Conservation (phyloP, 2,888 invertebrate species). For the Diaprepes abbreviatus region DNA sequence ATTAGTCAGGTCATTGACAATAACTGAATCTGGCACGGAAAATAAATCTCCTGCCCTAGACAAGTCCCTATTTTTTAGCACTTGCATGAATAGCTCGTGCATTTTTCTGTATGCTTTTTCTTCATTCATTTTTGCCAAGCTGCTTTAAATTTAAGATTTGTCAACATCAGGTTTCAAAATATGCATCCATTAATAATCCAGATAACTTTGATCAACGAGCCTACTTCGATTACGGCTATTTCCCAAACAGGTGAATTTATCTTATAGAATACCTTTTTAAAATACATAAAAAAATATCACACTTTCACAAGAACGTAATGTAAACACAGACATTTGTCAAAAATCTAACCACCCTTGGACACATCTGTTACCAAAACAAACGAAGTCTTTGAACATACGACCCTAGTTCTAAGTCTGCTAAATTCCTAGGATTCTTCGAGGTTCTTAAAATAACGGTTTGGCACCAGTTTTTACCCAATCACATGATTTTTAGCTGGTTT, state of each 20-base stretch:
- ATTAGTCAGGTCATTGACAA: slow-evolving; percentile 87
- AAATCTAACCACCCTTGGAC: slow-evolving; percentile 9
- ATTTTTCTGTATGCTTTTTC: slow-evolving; percentile 71
- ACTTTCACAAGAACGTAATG: slow-evolving; percentile 20
- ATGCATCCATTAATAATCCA: background rate
- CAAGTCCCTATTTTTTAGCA: slow-evolving; percentile 89
- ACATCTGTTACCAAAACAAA: slow-evolving; percentile 38
- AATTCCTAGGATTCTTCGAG: slow-evolving; percentile 36
- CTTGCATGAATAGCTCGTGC: slow-evolving; percentile 93
- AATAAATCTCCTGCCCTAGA: slow-evolving; percentile 93
- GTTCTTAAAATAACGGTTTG: slow-evolving; percentile 41
- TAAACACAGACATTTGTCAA: slow-evolving; percentile 37
- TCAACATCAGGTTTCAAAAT: background rate
- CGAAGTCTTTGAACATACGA: slow-evolving; percentile 7
- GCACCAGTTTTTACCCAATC: slow-evolving; percentile 44
- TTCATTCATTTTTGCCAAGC: slow-evolving; percentile 37
- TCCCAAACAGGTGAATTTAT: background rate
- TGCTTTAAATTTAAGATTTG: background rate
- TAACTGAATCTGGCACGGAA: slow-evolving; percentile 87
- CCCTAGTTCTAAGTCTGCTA: slow-evolving; percentile 15
- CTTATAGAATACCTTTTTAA: background rate
- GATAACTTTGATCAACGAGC: background rate
- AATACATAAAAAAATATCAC: slow-evolving; percentile 7
- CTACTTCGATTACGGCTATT: too few relatives aligned
- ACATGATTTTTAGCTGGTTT: slow-evolving; percentile 45